Percentiles rank a stretch among this genome's conserved stretches.
Conservation (phyloP, 2,113 vertebrate genomes). For the Todiramphus saurophagus region DNA sequence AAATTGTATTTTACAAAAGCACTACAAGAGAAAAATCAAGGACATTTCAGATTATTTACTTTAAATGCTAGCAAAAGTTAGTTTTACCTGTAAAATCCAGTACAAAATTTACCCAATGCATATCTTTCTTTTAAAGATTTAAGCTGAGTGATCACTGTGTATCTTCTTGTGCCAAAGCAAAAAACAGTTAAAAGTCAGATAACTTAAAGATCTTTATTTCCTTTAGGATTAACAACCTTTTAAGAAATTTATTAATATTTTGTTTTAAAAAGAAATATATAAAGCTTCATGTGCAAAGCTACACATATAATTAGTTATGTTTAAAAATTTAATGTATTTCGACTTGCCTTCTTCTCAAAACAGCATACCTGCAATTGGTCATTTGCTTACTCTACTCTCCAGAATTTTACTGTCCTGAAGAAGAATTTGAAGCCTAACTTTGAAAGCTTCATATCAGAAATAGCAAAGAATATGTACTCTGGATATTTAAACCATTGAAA, state of each 20-base stretch:
- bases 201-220: too few species aligned
- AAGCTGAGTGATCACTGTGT: neutral
- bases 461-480: fast-evolving
- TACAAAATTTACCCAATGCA: neutral
- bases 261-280: too few species aligned
- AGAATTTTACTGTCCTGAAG: neutral
- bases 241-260: too few species aligned
- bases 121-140: neutral
- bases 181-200: too few species aligned
- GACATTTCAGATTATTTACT: neutral
- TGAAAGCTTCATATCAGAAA: neutral
- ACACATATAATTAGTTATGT: neutral
- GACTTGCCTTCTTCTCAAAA: neutral
- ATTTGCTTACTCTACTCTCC: neutral
- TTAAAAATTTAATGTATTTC: neutral
- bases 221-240: too few species aligned
- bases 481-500: neutral
- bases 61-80: neutral
- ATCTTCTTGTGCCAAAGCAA: too few species aligned
- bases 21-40: neutral
- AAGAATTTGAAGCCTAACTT: neutral
- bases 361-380: neutral
- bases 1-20: neutral
- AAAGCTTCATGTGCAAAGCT: neutral
- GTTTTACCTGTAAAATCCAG: neutral